phyloP scores from a whole-genome alignment of 2,113 vertebrate species.

The Picathartes gymnocephalus region DNA sequence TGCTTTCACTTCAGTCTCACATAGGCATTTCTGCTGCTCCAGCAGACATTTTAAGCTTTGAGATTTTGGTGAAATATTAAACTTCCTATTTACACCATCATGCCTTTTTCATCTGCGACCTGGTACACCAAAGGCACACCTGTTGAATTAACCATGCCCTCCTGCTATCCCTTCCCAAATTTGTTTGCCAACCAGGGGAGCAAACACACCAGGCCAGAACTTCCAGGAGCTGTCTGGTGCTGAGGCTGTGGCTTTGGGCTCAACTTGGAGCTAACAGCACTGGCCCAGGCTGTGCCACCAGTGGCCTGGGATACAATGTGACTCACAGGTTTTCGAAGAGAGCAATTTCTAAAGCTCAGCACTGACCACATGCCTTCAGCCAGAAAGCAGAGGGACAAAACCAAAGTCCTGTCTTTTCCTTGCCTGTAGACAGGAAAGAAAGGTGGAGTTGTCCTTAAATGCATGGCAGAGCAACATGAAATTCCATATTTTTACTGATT shows the following conservation, averaged over 20 bases:
- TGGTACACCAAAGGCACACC: background rate
- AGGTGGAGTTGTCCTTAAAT: background rate
- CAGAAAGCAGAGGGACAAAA: background rate
- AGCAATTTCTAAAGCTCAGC: background rate
- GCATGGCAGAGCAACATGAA: fast-evolving
- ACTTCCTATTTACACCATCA: background rate
- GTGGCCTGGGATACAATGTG: background rate
- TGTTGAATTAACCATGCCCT: background rate
- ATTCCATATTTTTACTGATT: background rate
- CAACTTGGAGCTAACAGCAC: background rate
- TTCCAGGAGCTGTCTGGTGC: conserved; percentile 23
- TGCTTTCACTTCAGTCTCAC: background rate
- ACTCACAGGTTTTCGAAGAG: background rate
- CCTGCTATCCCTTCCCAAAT: background rate
- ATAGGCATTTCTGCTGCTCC: background rate
- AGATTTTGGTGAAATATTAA: conserved; percentile 36
- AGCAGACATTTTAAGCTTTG: background rate
- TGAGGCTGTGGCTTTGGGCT: background rate
- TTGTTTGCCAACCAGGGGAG: background rate
- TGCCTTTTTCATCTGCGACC: background rate
- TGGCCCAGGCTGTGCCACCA: background rate
- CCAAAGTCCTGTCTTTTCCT: background rate
- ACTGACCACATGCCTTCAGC: background rate
- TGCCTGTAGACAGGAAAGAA: background rate
- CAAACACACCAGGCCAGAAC: background rate